phyloP scores from a whole-genome alignment of 2,888 invertebrate species.

The Muschampia staudingeri region DNA sequence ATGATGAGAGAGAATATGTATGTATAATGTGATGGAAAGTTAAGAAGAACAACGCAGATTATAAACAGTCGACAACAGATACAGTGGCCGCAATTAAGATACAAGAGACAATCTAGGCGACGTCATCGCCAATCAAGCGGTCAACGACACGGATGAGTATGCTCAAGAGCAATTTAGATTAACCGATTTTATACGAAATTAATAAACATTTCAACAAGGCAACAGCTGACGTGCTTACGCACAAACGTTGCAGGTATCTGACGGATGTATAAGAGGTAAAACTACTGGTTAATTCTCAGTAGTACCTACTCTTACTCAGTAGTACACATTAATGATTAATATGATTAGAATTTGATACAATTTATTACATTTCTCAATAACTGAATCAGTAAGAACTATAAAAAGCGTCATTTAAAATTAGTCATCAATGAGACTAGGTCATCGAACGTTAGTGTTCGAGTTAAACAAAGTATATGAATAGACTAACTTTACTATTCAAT shows the following conservation, averaged over 20 bases:
- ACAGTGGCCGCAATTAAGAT: neutral
- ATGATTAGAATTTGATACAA: too few relatives aligned
- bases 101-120: constrained; percentile 24
- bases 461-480: neutral
- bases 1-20: too few relatives aligned
- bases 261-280: too few relatives aligned
- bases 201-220: neutral
- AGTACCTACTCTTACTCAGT: too few relatives aligned
- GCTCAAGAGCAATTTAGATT: neutral
- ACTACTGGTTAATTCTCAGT: too few relatives aligned
- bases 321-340: constrained; percentile 38
- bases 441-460: neutral
- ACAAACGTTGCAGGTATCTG: neutral
- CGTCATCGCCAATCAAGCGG: constrained; percentile 42
- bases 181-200: neutral
- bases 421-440: neutral
- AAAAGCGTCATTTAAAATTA: neutral
- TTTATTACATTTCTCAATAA: neutral
- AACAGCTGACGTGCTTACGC: neutral
- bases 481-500: neutral
- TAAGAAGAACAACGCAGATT: neutral
- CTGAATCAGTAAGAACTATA: too few relatives aligned
- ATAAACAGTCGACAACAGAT: neutral
- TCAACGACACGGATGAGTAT: constrained; percentile 32
- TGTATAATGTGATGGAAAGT: neutral